Percentiles rank a stretch among this genome's conserved stretches.
Conservation (phyloP, 2,113 vertebrate species). For the Suncus etruscus region DNA sequence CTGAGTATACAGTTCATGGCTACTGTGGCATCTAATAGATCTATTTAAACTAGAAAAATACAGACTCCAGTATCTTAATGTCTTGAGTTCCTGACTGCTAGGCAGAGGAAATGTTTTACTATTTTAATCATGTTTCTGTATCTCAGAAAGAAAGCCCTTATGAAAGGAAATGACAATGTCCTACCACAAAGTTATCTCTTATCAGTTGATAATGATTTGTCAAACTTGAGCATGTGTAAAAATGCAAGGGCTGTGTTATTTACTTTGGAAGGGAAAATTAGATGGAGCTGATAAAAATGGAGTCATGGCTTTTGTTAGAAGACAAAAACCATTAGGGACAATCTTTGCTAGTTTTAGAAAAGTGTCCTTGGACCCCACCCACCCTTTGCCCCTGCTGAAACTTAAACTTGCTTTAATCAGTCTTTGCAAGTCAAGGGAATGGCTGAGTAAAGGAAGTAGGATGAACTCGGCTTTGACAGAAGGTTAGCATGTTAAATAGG, state of each 20-base stretch:
- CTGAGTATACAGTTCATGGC: slow-evolving; percentile 58
- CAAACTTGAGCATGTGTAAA: slow-evolving; percentile 75
- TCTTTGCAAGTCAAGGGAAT: slow-evolving; percentile 67
- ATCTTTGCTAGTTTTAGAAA: slow-evolving; percentile 77
- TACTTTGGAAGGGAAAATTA: slow-evolving; percentile 82
- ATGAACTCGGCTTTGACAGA: slow-evolving; percentile 54
- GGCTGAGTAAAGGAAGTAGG: slow-evolving; percentile 21
- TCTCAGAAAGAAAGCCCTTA: slow-evolving; percentile 71
- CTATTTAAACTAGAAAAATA: slow-evolving; percentile 77
- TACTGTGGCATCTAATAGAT: slow-evolving; percentile 57
- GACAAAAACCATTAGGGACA: slow-evolving; percentile 78
- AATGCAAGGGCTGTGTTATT: slow-evolving; percentile 74
- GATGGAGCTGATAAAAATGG: slow-evolving; percentile 79
- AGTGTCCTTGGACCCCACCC: slow-evolving; percentile 70
- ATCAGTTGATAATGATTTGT: slow-evolving; percentile 82
- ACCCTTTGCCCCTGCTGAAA: slow-evolving; percentile 69
- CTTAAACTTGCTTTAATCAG: slow-evolving; percentile 66
- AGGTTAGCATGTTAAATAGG: slow-evolving; percentile 57
- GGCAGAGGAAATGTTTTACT: slow-evolving; percentile 81
- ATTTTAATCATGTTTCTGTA: slow-evolving; percentile 71
- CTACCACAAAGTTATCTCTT: slow-evolving; percentile 72
- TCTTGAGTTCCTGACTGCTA: slow-evolving; percentile 71
- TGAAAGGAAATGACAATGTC: slow-evolving; percentile 67
- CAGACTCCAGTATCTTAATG: slow-evolving; percentile 76
- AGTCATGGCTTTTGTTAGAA: slow-evolving; percentile 83